A percentile compares a stretch with the other conserved stretches of the same genome.
phyloP scores from a whole-genome alignment of 2,113 vertebrate genomes.

The Eurystomus gularis region DNA sequence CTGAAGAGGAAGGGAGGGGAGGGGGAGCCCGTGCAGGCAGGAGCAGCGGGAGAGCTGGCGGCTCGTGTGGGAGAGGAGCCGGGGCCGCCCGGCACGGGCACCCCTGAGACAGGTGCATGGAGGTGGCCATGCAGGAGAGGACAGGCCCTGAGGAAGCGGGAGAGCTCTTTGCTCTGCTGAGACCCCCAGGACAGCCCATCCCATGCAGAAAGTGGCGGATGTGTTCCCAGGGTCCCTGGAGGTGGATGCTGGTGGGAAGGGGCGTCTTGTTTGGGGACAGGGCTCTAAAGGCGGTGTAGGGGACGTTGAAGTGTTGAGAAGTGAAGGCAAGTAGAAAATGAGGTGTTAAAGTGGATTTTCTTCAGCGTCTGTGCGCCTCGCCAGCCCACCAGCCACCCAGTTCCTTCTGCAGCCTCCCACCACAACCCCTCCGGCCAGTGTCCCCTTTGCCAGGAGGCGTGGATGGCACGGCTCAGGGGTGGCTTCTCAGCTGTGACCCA shows the following conservation, averaged over 20 bases:
- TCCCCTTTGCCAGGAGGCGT: neutral
- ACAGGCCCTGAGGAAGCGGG: neutral
- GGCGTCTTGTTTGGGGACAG: fast-evolving
- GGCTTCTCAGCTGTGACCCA: neutral
- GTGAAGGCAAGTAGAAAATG: neutral
- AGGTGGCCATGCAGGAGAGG: neutral
- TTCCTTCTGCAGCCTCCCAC: neutral
- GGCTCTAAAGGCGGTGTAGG: neutral
- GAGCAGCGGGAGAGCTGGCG: slow-evolving; percentile 20
- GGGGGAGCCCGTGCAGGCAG: slow-evolving; percentile 47
- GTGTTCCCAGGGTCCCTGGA: neutral
- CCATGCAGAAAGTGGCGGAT: fast-evolving
- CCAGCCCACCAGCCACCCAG: neutral
- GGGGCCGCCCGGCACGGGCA: neutral
- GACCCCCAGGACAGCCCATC: fast-evolving
- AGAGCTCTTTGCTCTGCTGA: neutral
- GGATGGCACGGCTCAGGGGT: neutral
- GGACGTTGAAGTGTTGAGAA: neutral
- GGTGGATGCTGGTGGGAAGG: neutral
- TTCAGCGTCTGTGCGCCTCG: neutral
- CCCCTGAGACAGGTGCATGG: neutral
- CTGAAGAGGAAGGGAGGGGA: slow-evolving; percentile 71
- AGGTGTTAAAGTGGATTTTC: neutral
- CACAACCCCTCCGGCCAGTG: fast-evolving
- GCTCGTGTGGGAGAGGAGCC: slow-evolving; percentile 1